Evolutionary conservation across 2,888 invertebrate species (phyloP), one percentile per base, ranked within the genome.

Genomic region (Andrena camellia): DNA sequence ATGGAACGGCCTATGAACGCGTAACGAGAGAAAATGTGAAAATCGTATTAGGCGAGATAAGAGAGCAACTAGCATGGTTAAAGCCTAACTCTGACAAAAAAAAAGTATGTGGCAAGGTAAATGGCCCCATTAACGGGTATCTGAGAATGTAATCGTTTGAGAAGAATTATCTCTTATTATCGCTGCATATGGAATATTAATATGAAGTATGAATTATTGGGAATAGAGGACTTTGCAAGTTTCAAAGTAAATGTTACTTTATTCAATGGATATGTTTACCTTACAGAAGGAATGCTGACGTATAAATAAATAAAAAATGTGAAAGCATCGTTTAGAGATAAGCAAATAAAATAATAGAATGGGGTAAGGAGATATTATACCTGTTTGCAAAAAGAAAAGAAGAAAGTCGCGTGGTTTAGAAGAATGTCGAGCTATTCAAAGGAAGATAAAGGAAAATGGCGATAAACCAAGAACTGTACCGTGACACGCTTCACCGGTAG

Each of bases 401-500:
- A 2, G 26, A 23, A 10, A n/a, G 10, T 26, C 0, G 2, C 6
- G 5, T 2, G 6, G 1, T n/a, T 29, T 13, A 35, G 10, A 23
- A 10, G 23, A 50, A 50, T 7, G 13, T 29, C 10, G 63, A 20
- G n/a, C 23, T 10, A 29, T 29, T 20, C 7, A 23, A 52, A 59
- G 0, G 13, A 29, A 57, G 60, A 48, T 64, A 31, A 62, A 66
- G 54, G 59, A 82, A 83, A 83, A 82, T 72, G 78, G 62, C 81
- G 80, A 66, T 78, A 72, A 75, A 80, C 33, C 74, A 64, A 74
- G 67, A 84, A 85, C 72, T 72, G 83, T 85, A 83, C 74, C 78
- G 76, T 81, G 83, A 84, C 88, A 81, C 85, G 83, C 62, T 85
- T 80, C 69, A 60, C 67, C 79, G 79, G 72, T 77, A 89, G 90